Percentiles rank a stretch among this genome's conserved stretches.
These are phyloP conservation scores for Ditula angustiorana DNA, from an alignment of 2,888 invertebrate genomes.

Conservation along the genomic window DNA sequence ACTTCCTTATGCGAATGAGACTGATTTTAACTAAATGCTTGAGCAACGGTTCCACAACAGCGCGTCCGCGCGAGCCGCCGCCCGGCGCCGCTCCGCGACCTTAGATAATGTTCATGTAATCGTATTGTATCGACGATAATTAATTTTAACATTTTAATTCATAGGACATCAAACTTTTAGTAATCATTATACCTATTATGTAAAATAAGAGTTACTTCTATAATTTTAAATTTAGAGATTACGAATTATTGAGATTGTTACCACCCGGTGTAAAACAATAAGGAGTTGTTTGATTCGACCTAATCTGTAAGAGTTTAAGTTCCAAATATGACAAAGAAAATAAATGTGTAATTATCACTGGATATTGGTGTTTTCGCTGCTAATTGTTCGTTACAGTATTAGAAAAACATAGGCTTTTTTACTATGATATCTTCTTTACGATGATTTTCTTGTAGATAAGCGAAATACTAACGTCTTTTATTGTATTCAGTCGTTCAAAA, in stretches of 20 bases:
- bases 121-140: slow-evolving; percentile 66
- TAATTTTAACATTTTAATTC: slow-evolving; percentile 67
- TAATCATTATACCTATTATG: slow-evolving; percentile 70
- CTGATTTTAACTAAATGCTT: slow-evolving; percentile 83
- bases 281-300: slow-evolving; percentile 63
- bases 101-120: slow-evolving; percentile 59
- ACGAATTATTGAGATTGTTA: slow-evolving; percentile 82
- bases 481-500: slow-evolving; percentile 63
- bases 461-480: slow-evolving; percentile 68
- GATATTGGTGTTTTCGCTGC: slow-evolving; percentile 63
- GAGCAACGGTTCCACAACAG: slow-evolving; percentile 34
- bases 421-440: slow-evolving; percentile 65
- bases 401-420: slow-evolving; percentile 71
- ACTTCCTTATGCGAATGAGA: slow-evolving; percentile 86
- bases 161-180: slow-evolving; percentile 76
- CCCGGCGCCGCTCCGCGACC: slow-evolving; percentile 7
- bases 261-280: slow-evolving; percentile 74
- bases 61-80: slow-evolving; percentile 17
- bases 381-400: slow-evolving; percentile 72
- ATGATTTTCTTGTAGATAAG: slow-evolving; percentile 73
- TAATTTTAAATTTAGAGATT: slow-evolving; percentile 75
- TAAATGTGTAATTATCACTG: slow-evolving; percentile 54
- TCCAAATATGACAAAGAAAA: slow-evolving; percentile 62
- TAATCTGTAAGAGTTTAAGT: slow-evolving; percentile 61
- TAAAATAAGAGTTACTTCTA: slow-evolving; percentile 69